Evolutionary conservation across 2,888 invertebrate genomes (phyloP).

Genomic region (Lithophane ornitopus): DNA sequence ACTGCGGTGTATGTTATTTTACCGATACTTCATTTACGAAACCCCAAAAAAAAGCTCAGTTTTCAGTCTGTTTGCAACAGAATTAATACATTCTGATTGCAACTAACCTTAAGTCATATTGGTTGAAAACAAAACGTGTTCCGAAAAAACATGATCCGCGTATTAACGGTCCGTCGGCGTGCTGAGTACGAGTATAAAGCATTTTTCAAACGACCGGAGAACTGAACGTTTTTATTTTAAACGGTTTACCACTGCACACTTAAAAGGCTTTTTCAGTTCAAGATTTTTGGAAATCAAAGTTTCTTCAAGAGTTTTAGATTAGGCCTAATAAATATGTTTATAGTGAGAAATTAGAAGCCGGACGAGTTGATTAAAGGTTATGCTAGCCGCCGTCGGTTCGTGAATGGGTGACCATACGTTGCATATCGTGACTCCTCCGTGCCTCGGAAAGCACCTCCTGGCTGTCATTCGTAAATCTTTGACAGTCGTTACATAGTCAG

Average conservation of each 20-base stretch:
- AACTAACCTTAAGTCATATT: background rate
- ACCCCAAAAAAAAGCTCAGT: background rate
- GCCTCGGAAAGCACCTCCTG: too few species aligned
- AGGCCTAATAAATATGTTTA: background rate
- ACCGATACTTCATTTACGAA: background rate
- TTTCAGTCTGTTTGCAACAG: background rate
- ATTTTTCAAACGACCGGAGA: constrained; percentile 26
- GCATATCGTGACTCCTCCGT: background rate
- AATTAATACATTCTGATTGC: background rate
- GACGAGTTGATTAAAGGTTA: background rate
- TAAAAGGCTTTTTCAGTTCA: constrained; percentile 23
- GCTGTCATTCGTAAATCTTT: too few species aligned
- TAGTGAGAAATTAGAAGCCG: background rate
- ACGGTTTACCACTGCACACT: background rate
- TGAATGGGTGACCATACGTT: background rate
- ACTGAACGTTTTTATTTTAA: constrained; percentile 12
- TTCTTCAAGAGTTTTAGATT: background rate
- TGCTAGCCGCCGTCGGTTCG: background rate
- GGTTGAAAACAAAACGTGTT: background rate
- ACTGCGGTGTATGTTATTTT: background rate
- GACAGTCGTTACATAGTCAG: too few species aligned
- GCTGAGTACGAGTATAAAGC: constrained; percentile 5
- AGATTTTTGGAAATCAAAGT: background rate
- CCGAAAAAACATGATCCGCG: background rate
- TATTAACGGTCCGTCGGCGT: background rate